Base-by-base conservation (phyloP, 2,113 vertebrate genomes). In the Geothlypis trichas region DNA sequence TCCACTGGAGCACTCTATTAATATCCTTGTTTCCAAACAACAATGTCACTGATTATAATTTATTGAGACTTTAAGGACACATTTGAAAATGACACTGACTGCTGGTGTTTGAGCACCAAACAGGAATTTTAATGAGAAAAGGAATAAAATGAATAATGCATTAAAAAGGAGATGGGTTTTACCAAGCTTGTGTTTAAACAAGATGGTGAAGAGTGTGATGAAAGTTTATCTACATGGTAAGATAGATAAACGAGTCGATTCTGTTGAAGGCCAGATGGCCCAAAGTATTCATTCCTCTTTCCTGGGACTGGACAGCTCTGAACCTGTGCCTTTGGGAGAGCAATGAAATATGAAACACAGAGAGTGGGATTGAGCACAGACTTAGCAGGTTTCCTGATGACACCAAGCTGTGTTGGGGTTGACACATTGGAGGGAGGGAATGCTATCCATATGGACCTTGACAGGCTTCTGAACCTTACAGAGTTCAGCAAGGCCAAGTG, bases 121-220 rank as follows among this genome's bases (percentile, higher is more conserved):
- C 33, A 87, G 85, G 96, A 94, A 95, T 96, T 96, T 96, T 94
- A 92, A 93, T 82, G 78, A 87, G 42, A 72, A 85, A 88, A 73
- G 77, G 49, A 91, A 26, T 23, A 87, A 76, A 91, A 96, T 73
- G 52, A 87, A 95, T 81, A 55, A 83, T 0, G 7, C 31, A 24
- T 81, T 89, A 76, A 88, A 81, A 92, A 20, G 61, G 33, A 94
- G 84, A 82, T 72, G 33, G 72, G 75, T 44, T 95, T 93, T 89
- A 84, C 39, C 18, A 72, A 61, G 44, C 52, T 83, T 86, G 46
- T 81, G 28, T 93, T 96, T 87, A 87, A 94, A 92, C 39, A 83
- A 76, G 55, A 78, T 84, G 94, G 97, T 84, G 54, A 85, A 94
- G 66, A 89, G 57, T 62, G 84, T 76, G 84, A 69, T 31, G 49